Evolutionary conservation across 2,113 vertebrate genomes (phyloP), one percentile per base, ranked within the genome.

Genomic region (Chloropsis cyanopogon): DNA sequence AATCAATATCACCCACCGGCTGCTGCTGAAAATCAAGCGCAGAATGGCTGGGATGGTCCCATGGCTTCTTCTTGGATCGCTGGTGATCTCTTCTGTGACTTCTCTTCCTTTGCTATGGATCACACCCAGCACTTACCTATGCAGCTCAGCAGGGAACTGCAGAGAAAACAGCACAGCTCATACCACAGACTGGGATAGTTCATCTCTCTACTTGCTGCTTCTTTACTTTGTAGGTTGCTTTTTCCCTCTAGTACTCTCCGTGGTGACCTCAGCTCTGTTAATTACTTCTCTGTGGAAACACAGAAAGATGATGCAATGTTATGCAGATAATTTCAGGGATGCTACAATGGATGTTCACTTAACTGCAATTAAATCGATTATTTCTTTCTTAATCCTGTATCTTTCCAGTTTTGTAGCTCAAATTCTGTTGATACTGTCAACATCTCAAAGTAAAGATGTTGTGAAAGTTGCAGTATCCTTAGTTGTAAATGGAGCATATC

Each of bases 11-110:
- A 78, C 72, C 17, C 76, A 90, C 52, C 41, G 72, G 17, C 37
- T 92, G 63, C 88, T 82, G 52, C 70, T 97, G 68, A 86, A 95
- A 94, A 86, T 97, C 56, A 97, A 97, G 78, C 18, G 41, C 70
- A 94, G 87, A 70, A 86, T 92, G 79, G 8, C 31, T 50, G 69
- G 15, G 22, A 78, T 95, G 72, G 69, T 96, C 66, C 61, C 90
- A 25, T 92, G 73, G 78, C 89, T 95, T 42, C 56, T 98, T 52
- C 73, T 96, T 29, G 94, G 61, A 44, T 92, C 66, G 0, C 24
- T 90, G 61, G 18, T 69, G 28, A 53, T 89, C 11, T 96, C 50
- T 69, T 83, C 92, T 7, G 1, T 65, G 73, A 91, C 91, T 79
- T 93, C 87, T 57, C 3, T 95, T 54, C 94, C 92, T 76, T 53